phyloP scores from a whole-genome alignment of 2,888 invertebrate species.

The Prosapia bicincta region DNA sequence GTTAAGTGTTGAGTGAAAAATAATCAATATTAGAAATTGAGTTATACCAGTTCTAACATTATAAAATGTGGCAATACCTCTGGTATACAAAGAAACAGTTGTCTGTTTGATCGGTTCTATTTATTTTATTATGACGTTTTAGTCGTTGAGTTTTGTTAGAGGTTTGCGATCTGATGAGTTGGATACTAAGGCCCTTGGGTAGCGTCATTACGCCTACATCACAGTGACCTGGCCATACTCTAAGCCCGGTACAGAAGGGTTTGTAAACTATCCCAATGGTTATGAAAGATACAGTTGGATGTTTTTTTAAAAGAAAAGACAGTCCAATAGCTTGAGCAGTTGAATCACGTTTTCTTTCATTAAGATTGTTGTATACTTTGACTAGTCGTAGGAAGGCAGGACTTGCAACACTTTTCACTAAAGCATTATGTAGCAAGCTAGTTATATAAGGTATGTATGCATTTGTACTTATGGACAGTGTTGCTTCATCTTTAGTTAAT shows the following conservation, averaged over 20 bases:
- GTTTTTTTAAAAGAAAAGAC: slow-evolving; percentile 5
- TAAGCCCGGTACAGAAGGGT: not conserved
- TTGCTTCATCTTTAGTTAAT: not conserved
- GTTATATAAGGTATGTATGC: not conserved
- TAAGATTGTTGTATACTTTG: slow-evolving; percentile 9
- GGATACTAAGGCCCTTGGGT: not conserved
- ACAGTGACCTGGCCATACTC: not conserved
- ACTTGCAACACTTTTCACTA: not conserved
- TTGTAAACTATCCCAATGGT: not conserved
- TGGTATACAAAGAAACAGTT: too few species aligned
- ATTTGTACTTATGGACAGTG: not conserved
- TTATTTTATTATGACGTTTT: too few species aligned
- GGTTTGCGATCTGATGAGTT: not conserved
- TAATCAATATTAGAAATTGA: too few species aligned
- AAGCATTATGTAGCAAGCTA: not conserved
- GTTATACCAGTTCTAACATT: too few species aligned
- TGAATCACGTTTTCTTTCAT: not conserved
- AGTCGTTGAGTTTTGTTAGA: not conserved
- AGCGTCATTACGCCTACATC: not conserved
- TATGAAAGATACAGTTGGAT: not conserved
- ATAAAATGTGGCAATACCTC: too few species aligned
- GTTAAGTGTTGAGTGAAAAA: too few species aligned
- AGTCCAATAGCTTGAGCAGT: not conserved
- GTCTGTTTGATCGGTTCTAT: too few species aligned
- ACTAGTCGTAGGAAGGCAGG: not conserved